Conservation (phyloP, 1,140 invertebrate genomes). For the Bombus confusus region DNA sequence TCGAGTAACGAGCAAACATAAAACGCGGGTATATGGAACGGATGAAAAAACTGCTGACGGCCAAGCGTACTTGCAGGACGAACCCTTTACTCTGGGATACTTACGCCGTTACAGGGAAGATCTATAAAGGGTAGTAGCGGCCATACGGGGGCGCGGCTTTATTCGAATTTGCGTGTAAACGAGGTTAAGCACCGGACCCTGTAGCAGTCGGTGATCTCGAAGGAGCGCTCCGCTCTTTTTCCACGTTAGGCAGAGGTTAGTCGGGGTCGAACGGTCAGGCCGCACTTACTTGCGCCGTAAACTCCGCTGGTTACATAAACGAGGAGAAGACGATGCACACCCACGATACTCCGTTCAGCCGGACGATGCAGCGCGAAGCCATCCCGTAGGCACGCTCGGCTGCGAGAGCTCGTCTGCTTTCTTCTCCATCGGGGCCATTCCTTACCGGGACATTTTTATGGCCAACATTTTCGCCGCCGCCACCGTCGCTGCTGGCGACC, state of each 20-base stretch:
- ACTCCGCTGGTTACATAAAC: conserved; percentile 50
- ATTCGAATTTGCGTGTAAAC: conserved; percentile 68
- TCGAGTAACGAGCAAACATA: background rate
- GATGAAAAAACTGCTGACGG: conserved; percentile 28
- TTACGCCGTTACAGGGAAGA: conserved; percentile 32
- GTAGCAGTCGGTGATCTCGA: background rate
- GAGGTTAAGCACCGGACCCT: conserved; percentile 45
- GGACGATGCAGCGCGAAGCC: conserved; percentile 31
- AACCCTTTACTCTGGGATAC: background rate
- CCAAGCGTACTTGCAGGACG: background rate
- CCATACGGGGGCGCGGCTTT: conserved; percentile 42
- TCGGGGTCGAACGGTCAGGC: conserved; percentile 38
- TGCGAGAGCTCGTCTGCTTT: conserved; percentile 38
- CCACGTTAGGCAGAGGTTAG: conserved; percentile 39
- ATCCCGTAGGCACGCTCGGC: conserved; percentile 33
- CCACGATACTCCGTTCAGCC: conserved; percentile 47
- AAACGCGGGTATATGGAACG: background rate
- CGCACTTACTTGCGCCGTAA: conserved; percentile 52
- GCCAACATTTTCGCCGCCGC: conserved; percentile 64
- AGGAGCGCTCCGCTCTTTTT: conserved; percentile 24
- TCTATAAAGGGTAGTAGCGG: conserved; percentile 33
- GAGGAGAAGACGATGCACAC: conserved; percentile 50
- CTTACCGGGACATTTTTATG: conserved; percentile 71
- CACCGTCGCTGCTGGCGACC: background rate
- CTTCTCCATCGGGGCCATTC: conserved; percentile 55